Percentiles rank a stretch among this genome's conserved stretches.
Evolutionary conservation across 1,140 invertebrate genomes (phyloP).

Genomic region (Phortica variegata): DNA sequence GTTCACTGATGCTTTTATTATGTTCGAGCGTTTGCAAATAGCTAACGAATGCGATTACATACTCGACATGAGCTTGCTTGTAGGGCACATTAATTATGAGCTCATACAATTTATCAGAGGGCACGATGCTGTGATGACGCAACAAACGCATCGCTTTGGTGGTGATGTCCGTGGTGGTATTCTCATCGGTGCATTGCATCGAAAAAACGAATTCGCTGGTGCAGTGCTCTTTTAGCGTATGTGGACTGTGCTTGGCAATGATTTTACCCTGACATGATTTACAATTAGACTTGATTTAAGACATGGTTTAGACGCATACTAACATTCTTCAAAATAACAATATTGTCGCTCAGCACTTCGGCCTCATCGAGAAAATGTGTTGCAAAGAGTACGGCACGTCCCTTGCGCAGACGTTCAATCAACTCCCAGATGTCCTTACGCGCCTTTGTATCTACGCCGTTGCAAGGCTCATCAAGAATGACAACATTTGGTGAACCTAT

Average conservation of each 20-base stretch:
- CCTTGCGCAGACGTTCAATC: conserved; percentile 66
- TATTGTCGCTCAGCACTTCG: conserved; percentile 66
- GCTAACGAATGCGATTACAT: neutral
- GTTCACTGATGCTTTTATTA: conserved; percentile 18
- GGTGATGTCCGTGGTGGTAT: conserved; percentile 10
- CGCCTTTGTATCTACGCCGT: conserved; percentile 77
- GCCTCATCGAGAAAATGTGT: conserved; percentile 73
- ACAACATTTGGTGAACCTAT: conserved; percentile 64
- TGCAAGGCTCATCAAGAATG: conserved; percentile 82
- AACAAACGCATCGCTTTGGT: too few relatives aligned
- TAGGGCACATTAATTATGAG: too few relatives aligned
- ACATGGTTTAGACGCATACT: conserved; percentile 6
- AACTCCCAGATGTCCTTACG: conserved; percentile 74
- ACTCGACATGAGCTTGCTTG: conserved; percentile 13
- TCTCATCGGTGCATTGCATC: conserved; percentile 30
- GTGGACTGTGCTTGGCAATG: conserved; percentile 47
- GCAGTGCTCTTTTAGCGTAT: conserved; percentile 38
- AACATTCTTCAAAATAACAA: conserved; percentile 67
- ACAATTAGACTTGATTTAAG: neutral
- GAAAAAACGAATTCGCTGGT: conserved; percentile 37
- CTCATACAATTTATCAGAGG: too few relatives aligned
- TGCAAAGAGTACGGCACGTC: conserved; percentile 70
- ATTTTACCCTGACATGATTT: conserved; percentile 39
- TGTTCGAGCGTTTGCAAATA: conserved; percentile 28
- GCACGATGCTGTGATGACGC: too few relatives aligned